Evolutionary conservation across 2,888 invertebrate genomes (phyloP), one percentile per base, ranked within the genome.

Genomic region (Tanypteryx hageni): DNA sequence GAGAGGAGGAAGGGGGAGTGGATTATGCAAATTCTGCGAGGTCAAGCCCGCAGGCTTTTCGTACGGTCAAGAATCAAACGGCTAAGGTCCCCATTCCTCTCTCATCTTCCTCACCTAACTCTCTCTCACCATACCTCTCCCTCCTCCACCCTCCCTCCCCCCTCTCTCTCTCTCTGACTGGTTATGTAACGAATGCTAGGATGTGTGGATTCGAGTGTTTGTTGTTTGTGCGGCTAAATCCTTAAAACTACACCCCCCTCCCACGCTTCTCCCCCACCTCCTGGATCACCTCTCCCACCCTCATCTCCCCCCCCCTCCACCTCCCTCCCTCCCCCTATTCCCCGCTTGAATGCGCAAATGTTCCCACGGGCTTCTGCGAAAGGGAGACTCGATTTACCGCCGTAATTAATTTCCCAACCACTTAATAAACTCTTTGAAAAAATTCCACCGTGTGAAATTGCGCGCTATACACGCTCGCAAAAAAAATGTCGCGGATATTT

Each of bases 11-110:
- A n/a, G 76, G 27, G 76, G 76, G 13, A 76, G 76, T 76, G 76
- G 76, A 76, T 76, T 76, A 76, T 76, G 76, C 76, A 76, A 76
- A 76, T 76, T 76, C 76, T 22, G 76, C 22, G 76, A 76, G 76
- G 76, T 76, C 76, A 76, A 76, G 76, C 76, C 76, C 76, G 14
- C 22, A 27, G 76, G 76, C 76, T 76, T 76, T 76, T 76, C 68
- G 68, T 68, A n/a, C 76, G 76, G 76, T 76, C 76, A 76, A 76
- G 76, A 76, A 76, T 76, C 76, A 76, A 76, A 27, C 76, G 76
- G 76, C 76, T 76, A 76, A 76, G 76, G 76, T 76, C 76, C 27
- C 76, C 76, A 22, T 76, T 27, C 27, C 76, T 76, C 76, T 68
- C 68, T 68, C 68, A 68, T 68, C 68, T 68, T 68, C 68, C 68